Conservation (phyloP, 2,888 invertebrate genomes). For the Drosophila tanythrix region DNA sequence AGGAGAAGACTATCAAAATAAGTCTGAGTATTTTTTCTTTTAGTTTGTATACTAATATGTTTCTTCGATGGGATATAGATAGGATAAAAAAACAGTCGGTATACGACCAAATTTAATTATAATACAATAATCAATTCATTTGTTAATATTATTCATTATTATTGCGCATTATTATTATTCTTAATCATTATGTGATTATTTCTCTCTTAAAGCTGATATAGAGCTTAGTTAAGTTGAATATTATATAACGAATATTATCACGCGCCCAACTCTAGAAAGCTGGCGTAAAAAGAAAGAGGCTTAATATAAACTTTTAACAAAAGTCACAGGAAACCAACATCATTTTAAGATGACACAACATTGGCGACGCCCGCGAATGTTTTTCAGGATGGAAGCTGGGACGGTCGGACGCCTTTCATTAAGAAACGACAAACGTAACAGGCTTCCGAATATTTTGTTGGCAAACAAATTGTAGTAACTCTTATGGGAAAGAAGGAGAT, state of each 20-base stretch:
- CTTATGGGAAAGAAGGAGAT: constrained; percentile 29
- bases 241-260: neutral
- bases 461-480: constrained; percentile 68
- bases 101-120: neutral
- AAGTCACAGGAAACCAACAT: constrained; percentile 51
- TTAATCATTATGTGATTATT: neutral
- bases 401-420: constrained; percentile 49
- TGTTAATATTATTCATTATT: neutral
- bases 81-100: too few relatives aligned
- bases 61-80: neutral
- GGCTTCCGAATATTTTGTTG: constrained; percentile 55
- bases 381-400: neutral
- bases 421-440: constrained; percentile 47
- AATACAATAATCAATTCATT: neutral
- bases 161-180: neutral
- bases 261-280: constrained; percentile 6
- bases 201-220: neutral
- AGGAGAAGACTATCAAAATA: neutral
- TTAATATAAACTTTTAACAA: constrained; percentile 60
- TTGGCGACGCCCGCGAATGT: constrained; percentile 33
- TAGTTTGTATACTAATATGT: neutral
- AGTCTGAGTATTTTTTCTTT: neutral
- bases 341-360: constrained; percentile 56
- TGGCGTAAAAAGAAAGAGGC: constrained; percentile 14
- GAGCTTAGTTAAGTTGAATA: neutral